phyloP scores from a whole-genome alignment of 2,113 vertebrate species.

The Theristicus caerulescens region DNA sequence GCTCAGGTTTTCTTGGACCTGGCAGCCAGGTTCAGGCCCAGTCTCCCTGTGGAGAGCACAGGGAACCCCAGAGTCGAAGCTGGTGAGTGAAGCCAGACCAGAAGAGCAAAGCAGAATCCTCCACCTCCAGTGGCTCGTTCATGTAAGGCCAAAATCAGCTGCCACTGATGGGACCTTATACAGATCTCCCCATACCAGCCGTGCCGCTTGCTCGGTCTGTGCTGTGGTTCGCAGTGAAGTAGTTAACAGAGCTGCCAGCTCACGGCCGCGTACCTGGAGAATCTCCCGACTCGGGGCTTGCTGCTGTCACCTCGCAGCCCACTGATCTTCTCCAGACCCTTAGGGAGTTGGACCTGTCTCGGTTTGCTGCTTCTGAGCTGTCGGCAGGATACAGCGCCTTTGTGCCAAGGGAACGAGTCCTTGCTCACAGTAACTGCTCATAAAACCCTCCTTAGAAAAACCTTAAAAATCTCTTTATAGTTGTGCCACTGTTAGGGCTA shows the following conservation, averaged over 20 bases:
- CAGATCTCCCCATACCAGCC: not conserved
- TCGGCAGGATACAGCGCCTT: not conserved
- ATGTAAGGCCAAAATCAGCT: not conserved
- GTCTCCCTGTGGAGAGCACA: not conserved
- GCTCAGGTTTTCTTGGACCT: not conserved
- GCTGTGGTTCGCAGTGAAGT: not conserved
- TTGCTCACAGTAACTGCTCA: not conserved
- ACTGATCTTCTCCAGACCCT: not conserved
- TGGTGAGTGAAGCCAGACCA: not conserved
- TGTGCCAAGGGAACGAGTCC: not conserved
- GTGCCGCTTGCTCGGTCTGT: fast-evolving
- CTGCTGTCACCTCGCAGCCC: not conserved
- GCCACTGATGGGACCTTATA: not conserved
- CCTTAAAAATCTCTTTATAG: not conserved
- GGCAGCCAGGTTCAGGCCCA: not conserved
- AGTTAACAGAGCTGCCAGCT: not conserved
- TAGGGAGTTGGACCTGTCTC: not conserved
- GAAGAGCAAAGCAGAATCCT: not conserved
- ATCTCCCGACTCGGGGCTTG: not conserved
- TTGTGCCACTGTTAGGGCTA: not conserved
- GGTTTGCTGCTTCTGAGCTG: not conserved
- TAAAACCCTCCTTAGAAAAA: not conserved
- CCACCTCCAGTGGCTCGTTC: not conserved
- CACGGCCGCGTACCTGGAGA: not conserved
- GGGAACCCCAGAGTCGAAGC: not conserved